These are phyloP conservation scores for Probaryconus sp. DNA, from an alignment of 1,140 invertebrate species.

Conservation along the genomic window DNA sequence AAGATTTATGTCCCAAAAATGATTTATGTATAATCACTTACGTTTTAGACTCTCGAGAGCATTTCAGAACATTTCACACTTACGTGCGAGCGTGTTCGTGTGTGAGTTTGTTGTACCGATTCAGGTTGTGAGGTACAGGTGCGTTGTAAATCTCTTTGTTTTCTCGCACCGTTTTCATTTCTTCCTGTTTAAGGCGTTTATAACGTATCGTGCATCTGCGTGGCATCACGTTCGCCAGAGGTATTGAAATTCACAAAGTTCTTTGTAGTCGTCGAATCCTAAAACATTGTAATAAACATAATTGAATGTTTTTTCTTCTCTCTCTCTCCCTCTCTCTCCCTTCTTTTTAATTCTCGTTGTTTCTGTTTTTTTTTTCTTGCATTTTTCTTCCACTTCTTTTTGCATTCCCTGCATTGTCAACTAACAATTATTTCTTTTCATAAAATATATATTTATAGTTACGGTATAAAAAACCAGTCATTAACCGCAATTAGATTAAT, in stretches of 20 bases:
- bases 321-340: too few species aligned
- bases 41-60: conserved; percentile 21
- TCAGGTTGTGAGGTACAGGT: conserved; percentile 30
- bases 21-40: conserved; percentile 45
- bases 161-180: conserved; percentile 41
- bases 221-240: conserved; percentile 32
- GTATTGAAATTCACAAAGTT: conserved; percentile 40
- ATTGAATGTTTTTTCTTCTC: conserved; percentile 7
- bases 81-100: too few species aligned
- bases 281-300: conserved; percentile 12
- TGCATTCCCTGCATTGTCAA: too few species aligned
- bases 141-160: conserved; percentile 54
- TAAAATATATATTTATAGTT: too few species aligned
- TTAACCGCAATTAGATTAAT: too few species aligned
- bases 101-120: too few species aligned
- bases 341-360: too few species aligned
- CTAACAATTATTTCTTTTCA: too few species aligned
- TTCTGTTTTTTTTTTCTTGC: too few species aligned
- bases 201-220: conserved; percentile 37
- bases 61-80: conserved; percentile 37
- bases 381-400: too few species aligned
- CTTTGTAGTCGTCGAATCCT: conserved; percentile 15
- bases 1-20: conserved; percentile 45
- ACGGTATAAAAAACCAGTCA: too few species aligned
- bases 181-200: too few species aligned